Evolutionary conservation across 2,888 invertebrate species (phyloP).

Genomic region (Gonocerus acuteangulatus): DNA sequence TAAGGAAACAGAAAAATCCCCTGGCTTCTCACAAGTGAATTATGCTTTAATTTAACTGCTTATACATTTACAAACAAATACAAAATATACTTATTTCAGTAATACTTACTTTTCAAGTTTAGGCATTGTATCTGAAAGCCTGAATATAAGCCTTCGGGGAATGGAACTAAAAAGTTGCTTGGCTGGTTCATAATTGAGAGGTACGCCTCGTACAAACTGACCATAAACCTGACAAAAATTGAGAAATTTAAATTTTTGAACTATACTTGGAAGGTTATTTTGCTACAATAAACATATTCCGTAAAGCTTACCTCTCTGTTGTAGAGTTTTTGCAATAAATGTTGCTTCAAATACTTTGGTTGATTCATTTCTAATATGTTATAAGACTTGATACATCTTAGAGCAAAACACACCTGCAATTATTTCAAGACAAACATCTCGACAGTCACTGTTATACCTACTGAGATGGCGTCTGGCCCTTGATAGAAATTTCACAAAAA

Average conservation of each 20-base stretch:
- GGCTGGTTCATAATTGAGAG: conserved; percentile 35
- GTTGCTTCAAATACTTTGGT: conserved; percentile 38
- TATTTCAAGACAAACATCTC: conserved; percentile 15
- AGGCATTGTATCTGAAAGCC: conserved; percentile 34
- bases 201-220: conserved; percentile 35
- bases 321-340: conserved; percentile 50
- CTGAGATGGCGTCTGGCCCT: conserved; percentile 18
- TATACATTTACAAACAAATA: not conserved
- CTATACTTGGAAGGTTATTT: conserved; percentile 10
- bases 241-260: not conserved
- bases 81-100: too few species aligned
- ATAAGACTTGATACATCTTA: not conserved
- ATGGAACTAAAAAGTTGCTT: conserved; percentile 36
- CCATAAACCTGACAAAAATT: conserved; percentile 36
- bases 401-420: not conserved
- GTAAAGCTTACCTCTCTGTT: conserved; percentile 52
- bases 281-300: not conserved
- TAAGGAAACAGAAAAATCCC: too few species aligned
- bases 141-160: conserved; percentile 37
- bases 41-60: too few species aligned
- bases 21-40: too few species aligned
- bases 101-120: conserved; percentile 37
- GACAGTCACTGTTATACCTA: conserved; percentile 13
- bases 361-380: conserved; percentile 5
- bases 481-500: too few species aligned